phyloP scores from a whole-genome alignment of 2,113 vertebrate genomes.

The Cyprinodon tularosa region DNA sequence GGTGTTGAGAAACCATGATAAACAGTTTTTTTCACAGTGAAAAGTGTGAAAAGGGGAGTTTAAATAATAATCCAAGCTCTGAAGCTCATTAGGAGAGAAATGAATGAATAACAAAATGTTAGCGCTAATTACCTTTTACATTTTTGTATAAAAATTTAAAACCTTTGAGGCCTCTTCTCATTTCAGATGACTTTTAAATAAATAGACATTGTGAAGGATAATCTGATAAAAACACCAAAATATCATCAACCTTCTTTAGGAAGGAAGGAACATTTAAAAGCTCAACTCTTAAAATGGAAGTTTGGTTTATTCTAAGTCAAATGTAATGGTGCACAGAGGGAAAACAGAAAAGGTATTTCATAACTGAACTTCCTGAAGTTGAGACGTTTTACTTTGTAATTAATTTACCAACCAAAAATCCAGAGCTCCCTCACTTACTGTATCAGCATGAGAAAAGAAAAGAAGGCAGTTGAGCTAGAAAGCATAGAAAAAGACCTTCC shows the following conservation, averaged over 20 bases:
- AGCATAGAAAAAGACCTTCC: not conserved
- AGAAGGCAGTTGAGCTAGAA: not conserved
- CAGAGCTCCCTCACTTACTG: not conserved
- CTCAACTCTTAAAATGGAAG: not conserved
- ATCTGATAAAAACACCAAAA: not conserved
- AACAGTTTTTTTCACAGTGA: too few relatives aligned
- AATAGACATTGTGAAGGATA: not conserved
- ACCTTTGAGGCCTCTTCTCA: not conserved
- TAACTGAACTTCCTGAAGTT: not conserved
- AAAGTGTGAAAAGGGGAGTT: too few relatives aligned
- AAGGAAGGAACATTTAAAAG: not conserved
- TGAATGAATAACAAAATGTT: not conserved
- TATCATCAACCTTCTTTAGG: too few relatives aligned
- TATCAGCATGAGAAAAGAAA: constrained; percentile 4
- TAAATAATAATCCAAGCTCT: too few relatives aligned
- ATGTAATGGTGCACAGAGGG: not conserved
- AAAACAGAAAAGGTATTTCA: not conserved
- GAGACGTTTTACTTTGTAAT: not conserved
- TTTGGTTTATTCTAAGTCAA: not conserved
- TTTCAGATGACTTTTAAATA: too few relatives aligned
- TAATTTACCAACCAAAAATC: not conserved
- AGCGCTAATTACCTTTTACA: too few relatives aligned
- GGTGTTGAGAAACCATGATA: too few relatives aligned
- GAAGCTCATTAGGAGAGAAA: not conserved
- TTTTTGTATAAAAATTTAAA: not conserved